Evolutionary conservation across 1,140 invertebrate species (phyloP), one percentile per base, ranked within the genome.

Genomic region (Trypoxylus dichotomus): DNA sequence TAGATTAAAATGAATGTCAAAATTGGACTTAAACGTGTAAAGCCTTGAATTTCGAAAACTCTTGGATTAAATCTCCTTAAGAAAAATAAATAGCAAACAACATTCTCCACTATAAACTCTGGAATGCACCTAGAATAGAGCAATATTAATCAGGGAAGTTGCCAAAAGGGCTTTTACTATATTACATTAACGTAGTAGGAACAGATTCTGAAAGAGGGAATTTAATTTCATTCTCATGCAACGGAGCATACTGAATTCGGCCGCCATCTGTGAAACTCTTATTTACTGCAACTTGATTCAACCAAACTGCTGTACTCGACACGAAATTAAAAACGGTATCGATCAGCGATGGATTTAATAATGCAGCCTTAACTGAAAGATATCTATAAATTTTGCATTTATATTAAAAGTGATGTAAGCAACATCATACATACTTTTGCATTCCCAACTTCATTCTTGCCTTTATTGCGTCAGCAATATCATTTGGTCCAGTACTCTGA

Each of bases 41-140:
- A 86, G 15, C 91, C 88, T 76, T 91, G 87, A 58, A 92, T 89
- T 82, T 93, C 92, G 43, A 93, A 86, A 83, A 86, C 85, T 87
- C 86, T 86, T 83, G 89, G 87, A 86, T 88, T 90, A 86, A 92
- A 89, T 27, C 92, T 91, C 54, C 91, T 84, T 83, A 94, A 79
- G 84, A 96, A 93, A 77, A 91, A 91, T 78, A 97, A 89, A 86
- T 93, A 94, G 42, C 93, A 92, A 11, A 94, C 91, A 74, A 96
- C 90, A 86, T 97, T 97, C 85, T 97, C 95, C 29, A 97, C 88
- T n/a, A 97, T 86, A 83, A 96, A 94, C 88, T 98, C 96, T 60
- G 96, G 97, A 84, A 98, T 90, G 84, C 92, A 96, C 84, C 92
- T 92, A 83, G 87, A 85, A 83, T 11, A 68, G 77, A 79, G 43